These are phyloP conservation scores for Oryzias woworae DNA, from an alignment of 2,113 vertebrate genomes.

Conservation along the genomic window DNA sequence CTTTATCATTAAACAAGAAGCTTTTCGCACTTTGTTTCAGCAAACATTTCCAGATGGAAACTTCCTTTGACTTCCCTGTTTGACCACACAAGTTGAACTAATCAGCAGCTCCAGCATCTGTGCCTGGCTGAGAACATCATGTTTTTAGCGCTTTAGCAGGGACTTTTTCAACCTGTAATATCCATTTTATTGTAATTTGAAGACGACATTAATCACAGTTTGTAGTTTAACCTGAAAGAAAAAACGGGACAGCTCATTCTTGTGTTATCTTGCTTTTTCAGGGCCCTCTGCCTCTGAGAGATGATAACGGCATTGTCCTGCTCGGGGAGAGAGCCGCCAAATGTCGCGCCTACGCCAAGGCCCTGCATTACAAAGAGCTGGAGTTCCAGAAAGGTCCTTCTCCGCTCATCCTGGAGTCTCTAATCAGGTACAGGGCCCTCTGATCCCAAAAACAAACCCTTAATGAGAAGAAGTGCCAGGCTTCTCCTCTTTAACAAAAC, in stretches of 20 bases:
- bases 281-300: conserved; percentile 93
- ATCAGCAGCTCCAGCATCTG: conserved; percentile 17
- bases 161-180: not conserved
- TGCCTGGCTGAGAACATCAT: conserved; percentile 19
- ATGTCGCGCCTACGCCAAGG: conserved; percentile 96
- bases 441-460: not conserved
- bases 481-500: not conserved
- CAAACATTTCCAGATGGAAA: not conserved
- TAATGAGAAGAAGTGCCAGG: not conserved
- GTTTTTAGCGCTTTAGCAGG: conserved; percentile 24
- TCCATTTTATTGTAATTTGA: not conserved
- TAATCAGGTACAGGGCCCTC: conserved; percentile 90
- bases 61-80: not conserved
- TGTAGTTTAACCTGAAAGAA: not conserved
- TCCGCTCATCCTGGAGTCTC: conserved; percentile 93
- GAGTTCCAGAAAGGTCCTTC: conserved; percentile 97
- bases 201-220: not conserved
- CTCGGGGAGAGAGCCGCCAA: conserved; percentile 95
- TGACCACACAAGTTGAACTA: conserved; percentile 28
- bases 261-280: conserved; percentile 49
- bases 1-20: not conserved
- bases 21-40: conserved; percentile 2
- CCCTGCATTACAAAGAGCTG: conserved; percentile 97
- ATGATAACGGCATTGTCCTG: conserved; percentile 96
- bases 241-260: conserved; percentile 4